A percentile compares a stretch with the other conserved stretches of the same genome.
phyloP scores from a whole-genome alignment of 2,113 vertebrate genomes.

The Porphyrio hochstetteri region DNA sequence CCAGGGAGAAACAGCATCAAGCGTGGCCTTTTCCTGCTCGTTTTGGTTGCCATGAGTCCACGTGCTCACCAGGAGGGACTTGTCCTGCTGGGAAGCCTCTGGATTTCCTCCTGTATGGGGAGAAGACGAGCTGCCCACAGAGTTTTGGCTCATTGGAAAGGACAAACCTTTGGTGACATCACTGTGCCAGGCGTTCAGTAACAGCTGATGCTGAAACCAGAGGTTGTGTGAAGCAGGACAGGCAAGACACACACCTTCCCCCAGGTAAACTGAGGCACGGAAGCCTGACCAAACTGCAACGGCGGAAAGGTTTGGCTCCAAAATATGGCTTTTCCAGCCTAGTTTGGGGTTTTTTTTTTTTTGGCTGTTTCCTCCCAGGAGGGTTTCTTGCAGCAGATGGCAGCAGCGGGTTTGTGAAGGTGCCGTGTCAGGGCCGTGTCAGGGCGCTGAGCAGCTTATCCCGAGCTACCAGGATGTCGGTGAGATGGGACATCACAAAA shows the following conservation, averaged over 20 bases:
- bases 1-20: not conserved
- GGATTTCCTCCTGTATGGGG: not conserved
- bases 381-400: conserved; percentile 43
- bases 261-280: not conserved
- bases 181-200: accelerated
- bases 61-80: accelerated
- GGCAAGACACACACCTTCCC: too few species aligned
- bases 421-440: accelerated
- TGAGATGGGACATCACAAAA: not conserved
- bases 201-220: accelerated
- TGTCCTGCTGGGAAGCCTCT: not conserved
- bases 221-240: not conserved
- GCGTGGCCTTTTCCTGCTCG: not conserved
- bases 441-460: not conserved
- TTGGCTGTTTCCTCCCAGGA: not conserved
- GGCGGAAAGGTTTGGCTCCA: accelerated
- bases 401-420: conserved; percentile 1
- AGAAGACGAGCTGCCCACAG: accelerated
- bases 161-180: accelerated
- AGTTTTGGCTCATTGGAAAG: accelerated
- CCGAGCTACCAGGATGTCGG: accelerated
- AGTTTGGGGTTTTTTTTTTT: accelerated
- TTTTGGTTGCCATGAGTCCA: not conserved
- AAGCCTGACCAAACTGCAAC: accelerated
- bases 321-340: not conserved